These are phyloP conservation scores for Melieria omissa DNA, from an alignment of 2,888 invertebrate species.

Conservation along the genomic window DNA sequence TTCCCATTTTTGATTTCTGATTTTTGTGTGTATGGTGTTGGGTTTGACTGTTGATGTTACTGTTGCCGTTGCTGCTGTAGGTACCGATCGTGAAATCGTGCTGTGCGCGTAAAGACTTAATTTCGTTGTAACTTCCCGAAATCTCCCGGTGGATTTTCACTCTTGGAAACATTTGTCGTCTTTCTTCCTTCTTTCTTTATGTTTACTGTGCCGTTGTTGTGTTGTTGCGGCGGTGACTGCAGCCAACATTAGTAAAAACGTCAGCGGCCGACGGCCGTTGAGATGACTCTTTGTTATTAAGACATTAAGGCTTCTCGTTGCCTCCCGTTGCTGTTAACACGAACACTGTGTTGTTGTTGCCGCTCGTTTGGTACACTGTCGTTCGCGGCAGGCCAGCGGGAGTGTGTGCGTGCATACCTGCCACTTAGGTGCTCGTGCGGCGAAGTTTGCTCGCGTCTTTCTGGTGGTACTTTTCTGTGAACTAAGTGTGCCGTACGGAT, in stretches of 20 bases:
- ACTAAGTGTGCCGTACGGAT: too few species aligned
- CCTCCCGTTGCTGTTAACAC: too few species aligned
- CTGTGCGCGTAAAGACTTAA: constrained; percentile 43
- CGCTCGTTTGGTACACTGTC: constrained; percentile 53
- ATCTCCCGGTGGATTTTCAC: constrained; percentile 39
- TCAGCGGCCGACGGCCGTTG: too few species aligned
- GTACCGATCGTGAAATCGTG: constrained; percentile 17
- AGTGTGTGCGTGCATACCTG: too few species aligned
- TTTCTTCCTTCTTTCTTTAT: constrained; percentile 3
- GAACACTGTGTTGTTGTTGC: constrained; percentile 53
- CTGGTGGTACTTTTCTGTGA: too few species aligned
- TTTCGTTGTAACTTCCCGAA: constrained; percentile 45
- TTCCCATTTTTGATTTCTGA: not conserved
- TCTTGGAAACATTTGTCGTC: constrained; percentile 13
- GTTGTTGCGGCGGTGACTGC: constrained; percentile 19
- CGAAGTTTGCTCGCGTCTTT: too few species aligned
- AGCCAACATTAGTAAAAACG: not conserved
- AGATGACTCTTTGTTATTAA: constrained; percentile 49
- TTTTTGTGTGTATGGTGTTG: constrained; percentile 10
- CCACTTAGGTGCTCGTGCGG: too few species aligned
- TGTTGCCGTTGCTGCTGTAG: constrained; percentile 2
- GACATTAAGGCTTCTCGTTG: constrained; percentile 45
- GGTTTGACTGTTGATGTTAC: constrained; percentile 18
- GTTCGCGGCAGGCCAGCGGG: not conserved
- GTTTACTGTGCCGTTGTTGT: constrained; percentile 42